phyloP scores from a whole-genome alignment of 2,113 vertebrate species.

The Perca schrenkii region DNA sequence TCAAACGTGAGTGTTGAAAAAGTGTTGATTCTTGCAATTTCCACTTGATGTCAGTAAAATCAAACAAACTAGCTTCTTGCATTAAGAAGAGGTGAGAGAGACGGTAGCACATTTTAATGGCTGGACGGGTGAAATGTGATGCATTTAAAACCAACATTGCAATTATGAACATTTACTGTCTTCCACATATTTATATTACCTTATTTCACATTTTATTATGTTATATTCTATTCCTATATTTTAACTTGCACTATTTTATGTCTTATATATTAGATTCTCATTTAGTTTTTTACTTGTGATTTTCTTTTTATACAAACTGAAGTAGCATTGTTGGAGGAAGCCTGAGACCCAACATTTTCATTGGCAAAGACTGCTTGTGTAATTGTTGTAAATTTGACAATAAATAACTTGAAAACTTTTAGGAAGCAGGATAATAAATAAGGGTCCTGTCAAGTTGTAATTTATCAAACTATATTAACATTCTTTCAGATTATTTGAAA shows the following conservation, averaged over 20 bases:
- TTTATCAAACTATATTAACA: neutral
- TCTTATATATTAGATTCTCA: too few species aligned
- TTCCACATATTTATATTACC: too few species aligned
- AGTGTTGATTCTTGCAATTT: constrained; percentile 8
- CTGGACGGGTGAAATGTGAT: neutral
- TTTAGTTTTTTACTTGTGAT: too few species aligned
- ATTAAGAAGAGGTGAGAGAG: neutral
- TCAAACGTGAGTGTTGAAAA: neutral
- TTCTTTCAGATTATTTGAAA: neutral
- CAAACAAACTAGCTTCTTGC: constrained; percentile 18
- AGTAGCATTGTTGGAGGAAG: too few species aligned
- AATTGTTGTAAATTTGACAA: too few species aligned
- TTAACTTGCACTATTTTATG: too few species aligned
- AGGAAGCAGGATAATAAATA: neutral
- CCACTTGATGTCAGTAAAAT: constrained; percentile 80
- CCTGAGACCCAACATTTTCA: too few species aligned
- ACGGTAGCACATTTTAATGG: neutral
- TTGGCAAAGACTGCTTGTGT: too few species aligned
- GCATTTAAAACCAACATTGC: neutral
- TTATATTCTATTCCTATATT: too few species aligned
- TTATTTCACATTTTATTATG: too few species aligned
- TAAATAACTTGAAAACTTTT: too few species aligned
- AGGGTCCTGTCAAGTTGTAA: neutral
- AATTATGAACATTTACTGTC: neutral
- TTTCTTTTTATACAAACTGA: too few species aligned